Evolutionary conservation across 2,797 vertebrate genomes (phyloP), one percentile per base, ranked within the genome.

Genomic region (Coendou prehensilis): DNA sequence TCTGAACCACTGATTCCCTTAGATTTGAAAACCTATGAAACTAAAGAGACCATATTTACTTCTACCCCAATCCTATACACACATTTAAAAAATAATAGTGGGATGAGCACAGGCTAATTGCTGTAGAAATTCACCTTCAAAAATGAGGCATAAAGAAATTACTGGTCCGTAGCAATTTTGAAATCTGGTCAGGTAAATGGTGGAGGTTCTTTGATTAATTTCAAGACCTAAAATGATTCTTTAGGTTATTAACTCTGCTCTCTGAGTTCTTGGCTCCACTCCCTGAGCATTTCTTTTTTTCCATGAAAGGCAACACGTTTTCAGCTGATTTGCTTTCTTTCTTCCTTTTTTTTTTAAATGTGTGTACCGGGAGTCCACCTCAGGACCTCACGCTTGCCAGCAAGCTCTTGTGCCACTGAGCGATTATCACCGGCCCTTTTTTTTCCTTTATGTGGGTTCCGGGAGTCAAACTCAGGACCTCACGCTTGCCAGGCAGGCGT

Each of bases 21-120:
- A 81, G 2, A 47, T 33, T 9, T 95, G 13, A 28, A 57, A 13
- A 91, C 59, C 1, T 47, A 83, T 50, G 52, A 45, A 84, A 87
- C 4, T 64, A 26, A 78, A 52, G 9, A 47, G 4, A 22, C 0
- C 50, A 17, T 80, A 47, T 75, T 17, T 76, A 2, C 1, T 47
- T 6, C 37, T 3, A 50, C 37, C 4, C 20, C 41, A 23, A 1
- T 3, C 4, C 13, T 2, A 22, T 1, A 82, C 17, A 45, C 5
- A 20, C 6, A 69, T 30, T 87, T 8, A 80, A 81, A 79, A 41
- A 41, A 59, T 30, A 75, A 5, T 79, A 26, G 2, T 45, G 37
- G 13, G 45, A 4, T 5, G 78, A 41, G 5, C 33, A 37, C 14
- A 64, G 13, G 7, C 45, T 45, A 87, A 85, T 6, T n/a, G 2